Evolutionary conservation across 2,797 vertebrate species (phyloP), one percentile per base, ranked within the genome.

Genomic region (Poeciliopsis turneri): DNA sequence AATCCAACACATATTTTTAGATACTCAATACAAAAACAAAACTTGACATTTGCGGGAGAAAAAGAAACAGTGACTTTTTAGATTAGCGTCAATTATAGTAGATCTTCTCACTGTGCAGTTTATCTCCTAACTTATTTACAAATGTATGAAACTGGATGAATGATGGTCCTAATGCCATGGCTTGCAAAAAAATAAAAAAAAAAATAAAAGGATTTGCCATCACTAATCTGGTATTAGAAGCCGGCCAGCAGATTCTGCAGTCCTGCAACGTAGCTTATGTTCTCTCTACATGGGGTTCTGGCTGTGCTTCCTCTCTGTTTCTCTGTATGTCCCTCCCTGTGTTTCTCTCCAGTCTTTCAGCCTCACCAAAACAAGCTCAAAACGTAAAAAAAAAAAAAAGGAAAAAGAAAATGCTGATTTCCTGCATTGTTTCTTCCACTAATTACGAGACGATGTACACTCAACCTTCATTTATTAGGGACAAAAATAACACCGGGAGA

Each of bases 261-360:
- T 91, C 94, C 91, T 89, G 94, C 90, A 90, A 90, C 81, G 87
- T 90, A 93, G 93, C 95, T 95, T 95, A 95, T 95, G 95, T 95
- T 94, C 91, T 91, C 94, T 91, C 95, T 78, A 89, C 90, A 85
- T 94, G 95, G 87, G 90, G 88, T 91, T 92, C 94, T 92, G 92
- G 89, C 90, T 93, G 84, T 84, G 88, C 86, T 86, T 55, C 77
- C 86, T 84, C 85, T 83, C 72, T 53, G 18, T 78, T 78, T 79
- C 83, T 81, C 53, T 77, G 43, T 77, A 51, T 80, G 72, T 76
- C 57, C 78, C 71, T 76, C 11, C 73, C 59, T 87, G 71, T 80
- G 33, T 78, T 73, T 84, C 72, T 85, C 53, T 20, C 61, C 39
- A 53, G 76, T 78, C 57, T 78, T 86, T 72, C 82, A 92, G 76